Evolutionary conservation across 2,797 vertebrate genomes (phyloP), one percentile per base, ranked within the genome.

Genomic region (Chelonia mydas): DNA sequence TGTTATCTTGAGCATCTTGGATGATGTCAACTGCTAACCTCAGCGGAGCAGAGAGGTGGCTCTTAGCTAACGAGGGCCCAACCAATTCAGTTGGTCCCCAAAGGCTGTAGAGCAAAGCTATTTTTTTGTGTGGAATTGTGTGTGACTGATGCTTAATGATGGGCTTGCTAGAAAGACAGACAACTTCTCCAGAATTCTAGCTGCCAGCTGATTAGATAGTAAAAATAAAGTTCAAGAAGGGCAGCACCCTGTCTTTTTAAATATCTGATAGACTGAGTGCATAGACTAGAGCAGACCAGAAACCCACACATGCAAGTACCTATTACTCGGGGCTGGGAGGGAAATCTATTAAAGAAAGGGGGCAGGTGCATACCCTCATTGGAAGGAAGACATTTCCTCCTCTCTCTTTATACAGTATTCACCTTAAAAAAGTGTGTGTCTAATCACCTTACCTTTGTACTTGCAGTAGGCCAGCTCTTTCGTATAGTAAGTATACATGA

Each of bases 231-330:
- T 51, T 7, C 12, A 11, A n/a, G 16, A 55, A 41, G 33, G 27
- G 11, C 72, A 89, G 19, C 8, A 5, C 55, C 16, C 10, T 17
- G 47, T 0, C 1, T 25, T 50, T 41, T 57, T 87, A 33, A 5
- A 16, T 27, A 4, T 4, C 12, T 0, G 0, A 16, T 53, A 47
- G 12, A 54, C 11, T 50, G 27, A 61, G 49, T 68, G 4, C 55
- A 28, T 28, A 57, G 1, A 11, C 11, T 16, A 23, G 50, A 76
- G 27, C 6, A 50, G 10, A 31, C 37, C 1, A 2, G 74, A 74
- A 37, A 25, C 15, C 47, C 37, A 1, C 19, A 55, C 1, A 0
- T 11, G 27, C 12, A 5, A 1, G 6, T 47, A 41, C 74, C 12
- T 15, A 15, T 77, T 27, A 47, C 74, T 77, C 74, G 12, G 6